phyloP scores from a whole-genome alignment of 1,140 invertebrate genomes.

The Anthonomus grandis region DNA sequence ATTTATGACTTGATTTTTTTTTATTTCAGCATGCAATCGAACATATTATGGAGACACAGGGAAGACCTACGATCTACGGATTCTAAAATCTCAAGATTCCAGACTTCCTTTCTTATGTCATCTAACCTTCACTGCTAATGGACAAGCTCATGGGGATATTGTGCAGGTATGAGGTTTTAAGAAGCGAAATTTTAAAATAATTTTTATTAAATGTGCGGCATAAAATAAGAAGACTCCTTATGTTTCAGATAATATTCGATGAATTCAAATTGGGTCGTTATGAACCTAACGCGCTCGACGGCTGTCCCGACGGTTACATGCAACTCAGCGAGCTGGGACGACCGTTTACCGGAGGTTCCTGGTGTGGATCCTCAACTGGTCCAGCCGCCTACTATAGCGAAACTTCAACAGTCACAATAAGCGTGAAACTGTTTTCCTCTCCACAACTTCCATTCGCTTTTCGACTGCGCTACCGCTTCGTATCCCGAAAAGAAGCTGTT shows the following conservation, averaged over 20 bases:
- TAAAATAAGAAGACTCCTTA: conserved; percentile 9
- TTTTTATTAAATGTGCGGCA: neutral
- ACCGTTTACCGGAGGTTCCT: conserved; percentile 78
- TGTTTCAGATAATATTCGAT: conserved; percentile 72
- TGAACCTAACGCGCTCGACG: conserved; percentile 61
- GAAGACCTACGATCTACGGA: conserved; percentile 72
- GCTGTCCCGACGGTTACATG: conserved; percentile 80
- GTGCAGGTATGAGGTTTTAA: too few species aligned
- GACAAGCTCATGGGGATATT: conserved; percentile 77
- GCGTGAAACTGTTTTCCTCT: conserved; percentile 65
- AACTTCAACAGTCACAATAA: conserved; percentile 76
- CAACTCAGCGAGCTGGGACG: conserved; percentile 76
- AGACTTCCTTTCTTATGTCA: conserved; percentile 81
- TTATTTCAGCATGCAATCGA: conserved; percentile 71
- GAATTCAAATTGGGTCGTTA: conserved; percentile 76
- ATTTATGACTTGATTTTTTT: conserved; percentile 7
- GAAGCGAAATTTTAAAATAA: too few species aligned
- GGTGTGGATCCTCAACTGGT: conserved; percentile 73
- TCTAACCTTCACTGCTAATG: conserved; percentile 83
- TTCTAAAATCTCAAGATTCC: conserved; percentile 64
- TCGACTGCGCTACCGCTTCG: conserved; percentile 73
- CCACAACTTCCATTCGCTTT: conserved; percentile 70
- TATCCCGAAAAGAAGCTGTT: conserved; percentile 68
- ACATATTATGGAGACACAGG: conserved; percentile 85
- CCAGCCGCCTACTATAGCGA: conserved; percentile 82